Base-by-base conservation (phyloP, 2,888 invertebrate genomes). In the Athalia circularis region DNA sequence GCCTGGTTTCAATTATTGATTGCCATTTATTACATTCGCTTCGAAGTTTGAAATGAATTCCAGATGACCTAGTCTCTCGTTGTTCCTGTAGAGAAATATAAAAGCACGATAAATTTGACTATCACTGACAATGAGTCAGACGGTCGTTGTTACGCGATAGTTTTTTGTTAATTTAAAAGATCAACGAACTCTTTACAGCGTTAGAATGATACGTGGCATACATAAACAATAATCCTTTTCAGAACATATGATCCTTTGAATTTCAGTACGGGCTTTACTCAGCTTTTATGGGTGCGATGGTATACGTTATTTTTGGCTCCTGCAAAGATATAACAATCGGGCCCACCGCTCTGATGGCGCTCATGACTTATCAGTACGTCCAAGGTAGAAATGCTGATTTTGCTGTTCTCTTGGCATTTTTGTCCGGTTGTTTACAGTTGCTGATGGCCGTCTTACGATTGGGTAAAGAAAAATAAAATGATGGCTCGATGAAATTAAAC, bases 191-290 rank as follows among this genome's bases (percentile, higher is more conserved):
- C 13, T 15, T 45, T 52, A 9, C 8, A 8, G 50, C n/a, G 50
- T 29, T 11, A 7, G 9, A 47, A 65, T 5, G 50, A 54, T 5
- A 65, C 50, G 29, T 29, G 0, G 9, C 11, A 6, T 43, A 1
- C 8, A 3, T n/a, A 13, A 29, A 62, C 6, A 54, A 29, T 7
- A 50, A 13, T 47, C 9, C 68, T 47, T 78, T 50, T 68, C 61
- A 11, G 45, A 59, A 8, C 2, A 47, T 45, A 43, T 9, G 45
- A 15, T 64, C 80, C 72, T 57, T 78, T 75, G 48, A 79, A 82
- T 79, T 80, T 79, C 91, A 98, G 97, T 98, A 97, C 91, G 98
- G 98, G 3, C 92, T 99, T 72, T 98, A 98, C 91, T 97, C 98
- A 0, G 96, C 98, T 0, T 98, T 98, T 90, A 94, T 97, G 91